Evolutionary conservation across 2,113 vertebrate genomes (phyloP), one percentile per base, ranked within the genome.

Genomic region (Ceuthmochares aereus): DNA sequence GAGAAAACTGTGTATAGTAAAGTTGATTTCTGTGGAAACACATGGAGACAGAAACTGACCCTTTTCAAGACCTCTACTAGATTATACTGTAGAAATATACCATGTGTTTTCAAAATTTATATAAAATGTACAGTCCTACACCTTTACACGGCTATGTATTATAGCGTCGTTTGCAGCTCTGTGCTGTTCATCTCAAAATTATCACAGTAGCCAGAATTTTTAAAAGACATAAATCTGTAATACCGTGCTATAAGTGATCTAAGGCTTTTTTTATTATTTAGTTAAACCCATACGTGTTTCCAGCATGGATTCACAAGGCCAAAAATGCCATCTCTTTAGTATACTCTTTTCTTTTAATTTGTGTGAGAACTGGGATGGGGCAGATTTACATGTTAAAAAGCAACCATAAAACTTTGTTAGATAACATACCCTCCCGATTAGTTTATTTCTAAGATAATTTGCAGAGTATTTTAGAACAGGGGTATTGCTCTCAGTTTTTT

Each of bases 121-220:
- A 66, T 92, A 47, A 90, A 88, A 80, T 87, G 47, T 96, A 68
- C 34, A 78, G 58, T 67, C 42, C 42, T 64, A 78, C 56, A 67
- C 82, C 85, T 96, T 92, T 58, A 84, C 59, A 14, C 59, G 62
- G 32, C 54, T 73, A 40, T 40, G 5, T 52, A 45, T 93, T 40
- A 76, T 67, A 96, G 72, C 63, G 92, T 86, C 19, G 73, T 91
- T 93, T 97, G 55, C 91, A 95, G 62, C 85, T 93, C 86, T 88
- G 84, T 93, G 93, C 90, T 93, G 2, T 94, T 96, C 97, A 96
- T 90, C 87, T 97, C 96, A 96, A 82, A 74, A 76, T 63, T 37
- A 90, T 90, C 92, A 87, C 36, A 84, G 72, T 79, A 92, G 73
- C 78, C 89, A 90, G 91, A 91, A 76, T 91, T 89, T 77, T 82